Evolutionary conservation across 1,140 invertebrate genomes (phyloP), one percentile per base, ranked within the genome.

Genomic region (Macrosteles quadrilineatus): DNA sequence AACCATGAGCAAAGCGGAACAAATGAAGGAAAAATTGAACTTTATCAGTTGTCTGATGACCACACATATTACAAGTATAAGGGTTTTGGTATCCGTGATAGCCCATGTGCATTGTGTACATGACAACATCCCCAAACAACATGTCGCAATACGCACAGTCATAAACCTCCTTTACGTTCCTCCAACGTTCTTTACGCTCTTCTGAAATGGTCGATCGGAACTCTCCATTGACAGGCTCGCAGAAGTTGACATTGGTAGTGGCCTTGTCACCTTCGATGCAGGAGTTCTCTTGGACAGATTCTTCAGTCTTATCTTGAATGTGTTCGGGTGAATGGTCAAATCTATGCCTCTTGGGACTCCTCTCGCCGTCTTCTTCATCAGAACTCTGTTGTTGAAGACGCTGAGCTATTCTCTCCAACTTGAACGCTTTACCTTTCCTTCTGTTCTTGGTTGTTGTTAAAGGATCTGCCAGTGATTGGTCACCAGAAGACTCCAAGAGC

Each of bases 41-140:
- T 75, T 91, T 90, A 76, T 98, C 92, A 1, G 85, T 79, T 71
- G 90, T 92, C 69, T 88, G 80, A 68, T 93, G 86, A 1, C 96
- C 96, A 79, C 97, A 98, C 83, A 94, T 92, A 82, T 97, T 97
- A 81, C 97, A 99, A 71, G 91, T 92, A 80, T 94, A 98, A 0
- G 97, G 96, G 79, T 97, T 88, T 67, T 90, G 85, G 81, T 88
- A 92, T 1, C 91, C 91, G 80, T 99, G 97, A 81, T 95, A 98
- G 67, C 94, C 93, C 93, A 97, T 97, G 81, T 99, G 97, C 77
- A 98, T 92, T 0, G 90, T 91, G 81, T 96, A 96, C 87, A 99
- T 92, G 9, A 95, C 88, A 30, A 89, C 86, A 77, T 98, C 93
- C n/a, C 87, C 88, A 80, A 98, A 98, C 2, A 87, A 85, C 29